Percentiles rank a stretch among this genome's conserved stretches.
Conservation (phyloP, 1,140 invertebrate genomes). For the Cardiocondyla obscurior region DNA sequence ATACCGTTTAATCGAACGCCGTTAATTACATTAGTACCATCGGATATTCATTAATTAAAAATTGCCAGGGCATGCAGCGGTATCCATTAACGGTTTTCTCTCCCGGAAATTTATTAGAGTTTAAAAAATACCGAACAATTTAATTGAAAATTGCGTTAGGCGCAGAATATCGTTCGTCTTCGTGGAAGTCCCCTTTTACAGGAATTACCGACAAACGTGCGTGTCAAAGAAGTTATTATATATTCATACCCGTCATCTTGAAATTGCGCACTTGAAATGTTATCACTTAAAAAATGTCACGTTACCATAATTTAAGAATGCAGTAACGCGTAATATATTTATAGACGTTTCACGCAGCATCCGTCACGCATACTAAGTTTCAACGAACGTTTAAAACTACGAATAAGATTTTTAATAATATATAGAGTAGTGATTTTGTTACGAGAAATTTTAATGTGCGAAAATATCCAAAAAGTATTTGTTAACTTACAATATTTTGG, state of each 20-base stretch:
- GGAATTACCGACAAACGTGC: neutral
- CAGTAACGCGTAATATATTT: slow-evolving; percentile 20
- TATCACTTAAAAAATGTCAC: slow-evolving; percentile 15
- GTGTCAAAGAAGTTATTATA: slow-evolving; percentile 15
- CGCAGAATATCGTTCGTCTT: neutral
- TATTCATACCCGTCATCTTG: neutral
- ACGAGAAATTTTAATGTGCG: neutral
- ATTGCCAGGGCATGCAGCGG: neutral
- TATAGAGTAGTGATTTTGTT: neutral
- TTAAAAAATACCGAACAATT: neutral
- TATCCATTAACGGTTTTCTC: slow-evolving; percentile 55
- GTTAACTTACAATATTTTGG: neutral
- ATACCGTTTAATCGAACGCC: slow-evolving; percentile 46
- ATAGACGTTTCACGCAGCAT: slow-evolving; percentile 1
- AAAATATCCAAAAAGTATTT: neutral
- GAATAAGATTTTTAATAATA: no score
- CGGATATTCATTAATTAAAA: slow-evolving; percentile 69
- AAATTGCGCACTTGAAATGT: neutral
- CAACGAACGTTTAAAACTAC: neutral
- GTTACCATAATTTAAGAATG: slow-evolving; percentile 39
- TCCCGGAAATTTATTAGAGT: slow-evolving; percentile 5
- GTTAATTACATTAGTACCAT: slow-evolving; percentile 63
- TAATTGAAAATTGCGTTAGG: neutral
- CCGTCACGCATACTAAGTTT: neutral
- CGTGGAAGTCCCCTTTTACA: neutral